Conservation (phyloP, 2,113 vertebrate species). For the Leucopsar rothschildi region DNA sequence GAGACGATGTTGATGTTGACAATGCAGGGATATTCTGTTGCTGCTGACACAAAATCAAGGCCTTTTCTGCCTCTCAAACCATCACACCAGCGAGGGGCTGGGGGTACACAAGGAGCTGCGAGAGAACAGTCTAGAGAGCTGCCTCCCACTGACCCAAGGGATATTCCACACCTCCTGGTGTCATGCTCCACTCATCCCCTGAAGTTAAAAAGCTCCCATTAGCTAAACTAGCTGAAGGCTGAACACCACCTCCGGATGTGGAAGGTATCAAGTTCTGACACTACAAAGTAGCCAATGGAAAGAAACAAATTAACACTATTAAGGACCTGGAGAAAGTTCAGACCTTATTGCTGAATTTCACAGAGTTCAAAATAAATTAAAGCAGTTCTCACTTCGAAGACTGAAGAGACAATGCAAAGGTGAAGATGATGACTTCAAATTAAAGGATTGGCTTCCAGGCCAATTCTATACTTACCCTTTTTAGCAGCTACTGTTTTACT, state of each 20-base stretch:
- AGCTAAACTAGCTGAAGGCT: neutral
- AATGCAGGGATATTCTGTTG: neutral
- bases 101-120: neutral
- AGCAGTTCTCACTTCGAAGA: neutral
- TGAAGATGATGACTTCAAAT: neutral
- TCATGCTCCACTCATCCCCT: neutral
- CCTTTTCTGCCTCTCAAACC: neutral
- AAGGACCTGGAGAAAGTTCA: neutral
- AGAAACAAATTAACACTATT: neutral
- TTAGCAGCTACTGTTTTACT: slow-evolving; percentile 81
- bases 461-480: slow-evolving; percentile 78
- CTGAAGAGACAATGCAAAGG: neutral
- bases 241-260: fast-evolving
- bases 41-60: neutral
- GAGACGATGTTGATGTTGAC: neutral
- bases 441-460: neutral
- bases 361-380: neutral
- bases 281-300: neutral
- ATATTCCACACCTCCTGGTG: neutral
- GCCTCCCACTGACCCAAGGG: neutral
- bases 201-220: neutral
- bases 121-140: neutral
- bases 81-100: neutral
- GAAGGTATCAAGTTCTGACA: neutral
- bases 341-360: neutral